Percentiles rank a stretch among this genome's conserved stretches.
These are phyloP conservation scores for Caenorhabditis sp. DNA, from an alignment of 2,888 invertebrate genomes.

Conservation along the genomic window DNA sequence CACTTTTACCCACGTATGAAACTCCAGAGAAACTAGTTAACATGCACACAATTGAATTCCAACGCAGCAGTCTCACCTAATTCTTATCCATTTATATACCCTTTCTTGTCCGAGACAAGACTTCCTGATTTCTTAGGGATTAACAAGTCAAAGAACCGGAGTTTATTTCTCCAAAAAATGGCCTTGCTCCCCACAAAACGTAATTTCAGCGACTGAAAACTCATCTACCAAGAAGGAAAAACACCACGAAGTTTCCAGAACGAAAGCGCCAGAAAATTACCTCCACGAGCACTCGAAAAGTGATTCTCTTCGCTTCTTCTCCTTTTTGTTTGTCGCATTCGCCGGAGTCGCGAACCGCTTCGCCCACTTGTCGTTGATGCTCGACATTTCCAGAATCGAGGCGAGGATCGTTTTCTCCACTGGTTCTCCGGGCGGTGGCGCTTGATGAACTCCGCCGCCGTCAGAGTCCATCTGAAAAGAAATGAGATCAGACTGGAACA, in stretches of 20 bases:
- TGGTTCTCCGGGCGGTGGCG: slow-evolving; percentile 31
- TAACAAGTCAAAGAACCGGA: not conserved
- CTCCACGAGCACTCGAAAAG: slow-evolving; percentile 72
- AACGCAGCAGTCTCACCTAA: too few relatives aligned
- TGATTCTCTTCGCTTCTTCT: slow-evolving; percentile 38
- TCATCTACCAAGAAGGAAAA: not conserved
- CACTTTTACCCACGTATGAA: too few relatives aligned
- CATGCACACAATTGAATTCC: too few relatives aligned
- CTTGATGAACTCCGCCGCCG: slow-evolving; percentile 5
- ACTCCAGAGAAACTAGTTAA: too few relatives aligned
- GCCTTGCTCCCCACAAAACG: not conserved
- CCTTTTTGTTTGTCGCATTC: slow-evolving; percentile 21
- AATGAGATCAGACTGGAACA: slow-evolving; percentile 13
- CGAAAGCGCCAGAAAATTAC: slow-evolving; percentile 41
- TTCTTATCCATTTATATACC: not conserved
- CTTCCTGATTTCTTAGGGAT: not conserved
- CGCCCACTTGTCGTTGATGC: slow-evolving; percentile 64
- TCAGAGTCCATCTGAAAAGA: slow-evolving; percentile 47
- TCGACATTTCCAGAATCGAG: slow-evolving; percentile 66
- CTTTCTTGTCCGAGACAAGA: not conserved
- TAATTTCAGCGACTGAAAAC: slow-evolving; percentile 4
- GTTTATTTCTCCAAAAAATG: not conserved
- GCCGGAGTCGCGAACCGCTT: slow-evolving; percentile 22
- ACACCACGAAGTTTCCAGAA: not conserved
- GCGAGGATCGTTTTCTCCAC: slow-evolving; percentile 64